Base-by-base conservation (phyloP, 2,113 vertebrate genomes). In the Ceyx cyanopectus region DNA sequence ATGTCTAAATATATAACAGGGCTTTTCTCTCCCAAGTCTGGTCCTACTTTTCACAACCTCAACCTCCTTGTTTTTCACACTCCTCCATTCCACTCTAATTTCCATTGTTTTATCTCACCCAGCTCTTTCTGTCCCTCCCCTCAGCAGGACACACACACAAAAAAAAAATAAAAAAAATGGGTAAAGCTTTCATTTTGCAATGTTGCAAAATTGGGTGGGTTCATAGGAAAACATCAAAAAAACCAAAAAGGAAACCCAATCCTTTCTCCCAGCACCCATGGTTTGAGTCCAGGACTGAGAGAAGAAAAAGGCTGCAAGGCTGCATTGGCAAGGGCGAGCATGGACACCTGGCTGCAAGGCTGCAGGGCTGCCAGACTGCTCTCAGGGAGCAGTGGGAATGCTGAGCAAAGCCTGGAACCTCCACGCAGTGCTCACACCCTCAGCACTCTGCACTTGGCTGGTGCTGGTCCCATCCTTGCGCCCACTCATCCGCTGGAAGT, bases 81-180 rank as follows among this genome's bases (percentile, higher is more conserved):
- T 86, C 12, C 30, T 82, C 54, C 46, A 76, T 95, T 78, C 84
- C 51, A 24, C 54, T 92, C 70, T 67, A 85, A 80, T 96, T 96
- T 85, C 84, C 89, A 95, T 93, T 94, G 77, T 92, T 95, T 94
- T 93, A 91, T 89, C 92, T 93, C 66, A 69, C 40, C 61, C 90
- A 85, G 90, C 61, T 96, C 80, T 90, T 94, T 92, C 80, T 60
- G 40, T 93, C 65, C 79, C 67, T 92, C 61, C 63, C 63, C 75
- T 87, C 92, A 96, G 91, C 89, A 95, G 84, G 91, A 94, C 72
- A 69, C 46, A 78, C 45, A 79, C 34, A 32, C 43, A 68, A 6
- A 68, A 7, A n/a, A 67, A 72, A 90, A n/a, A n/a, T n/a, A n/a
- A 50, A 63, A 56, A 14, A 75, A 90, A 85, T 15, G 0, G 1